Evolutionary conservation across 2,797 vertebrate species (phyloP), one percentile per base, ranked within the genome.

Genomic region (Sebastes elongatus): DNA sequence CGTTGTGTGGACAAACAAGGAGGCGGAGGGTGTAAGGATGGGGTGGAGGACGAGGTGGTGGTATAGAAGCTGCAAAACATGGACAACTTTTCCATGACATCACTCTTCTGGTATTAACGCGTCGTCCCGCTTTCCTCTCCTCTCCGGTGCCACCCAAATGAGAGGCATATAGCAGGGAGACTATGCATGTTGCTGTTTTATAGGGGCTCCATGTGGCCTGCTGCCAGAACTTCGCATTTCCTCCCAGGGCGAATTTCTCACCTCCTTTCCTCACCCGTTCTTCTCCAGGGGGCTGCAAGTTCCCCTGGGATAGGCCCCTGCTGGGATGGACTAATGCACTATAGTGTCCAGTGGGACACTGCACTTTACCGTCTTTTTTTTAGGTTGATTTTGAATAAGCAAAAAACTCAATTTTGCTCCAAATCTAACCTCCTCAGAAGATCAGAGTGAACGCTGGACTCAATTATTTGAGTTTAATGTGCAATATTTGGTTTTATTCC

Each of bases 31-130:
- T 56, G 38, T 25, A 5, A 10, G 16, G 53, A 66, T 72, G 49
- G 32, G 69, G 35, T 35, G 63, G 57, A 10, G 64, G 49, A 60
- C 55, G 35, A 64, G 72, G 66, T 61, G 32, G 10, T 57, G 78
- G 6, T 73, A 49, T 49, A 76, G 71, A 75, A 74, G 65, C 80
- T 82, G 63, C 23, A 46, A 86, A 84, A 86, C 82, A 71, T 63
- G 76, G 57, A 73, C 49, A 92, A 86, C 82, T 91, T 95, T 94
- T 95, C 93, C 92, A 96, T 93, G 91, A 94, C 90, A 93, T 95
- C 87, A 92, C 74, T 91, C 80, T 77, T 87, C 78, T 90, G 90
- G 92, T 80, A 92, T 94, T 91, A 92, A 89, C 81, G 76, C 61
- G 22, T 79, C 23, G 20, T 83, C 69, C 76, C 53, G 64, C 80